Evolutionary conservation across 2,888 invertebrate genomes (phyloP).

Genomic region (Lepetodrilus schrolli): DNA sequence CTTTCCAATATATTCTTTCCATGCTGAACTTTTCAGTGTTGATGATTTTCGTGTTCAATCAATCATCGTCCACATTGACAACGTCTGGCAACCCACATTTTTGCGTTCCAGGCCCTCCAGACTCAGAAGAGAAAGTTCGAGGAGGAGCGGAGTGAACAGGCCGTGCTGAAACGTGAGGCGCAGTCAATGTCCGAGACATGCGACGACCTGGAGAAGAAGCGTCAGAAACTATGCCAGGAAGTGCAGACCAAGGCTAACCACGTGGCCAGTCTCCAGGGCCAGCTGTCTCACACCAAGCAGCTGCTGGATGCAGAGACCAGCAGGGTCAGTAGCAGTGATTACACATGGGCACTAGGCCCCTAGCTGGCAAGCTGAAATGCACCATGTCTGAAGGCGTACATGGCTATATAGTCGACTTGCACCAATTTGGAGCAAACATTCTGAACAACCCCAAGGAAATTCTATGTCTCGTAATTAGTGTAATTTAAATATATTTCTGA

Average conservation of each 20-base stretch:
- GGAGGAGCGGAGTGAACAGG: slow-evolving; percentile 58
- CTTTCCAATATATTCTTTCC: background rate
- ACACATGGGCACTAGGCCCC: too few species aligned
- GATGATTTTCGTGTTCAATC: background rate
- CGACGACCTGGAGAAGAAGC: slow-evolving; percentile 60
- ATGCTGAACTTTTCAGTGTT: background rate
- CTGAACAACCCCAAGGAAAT: too few species aligned
- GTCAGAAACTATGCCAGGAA: slow-evolving; percentile 61
- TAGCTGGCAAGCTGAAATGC: too few species aligned
- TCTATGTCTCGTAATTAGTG: too few species aligned
- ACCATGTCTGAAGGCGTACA: too few species aligned
- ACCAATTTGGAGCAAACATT: too few species aligned
- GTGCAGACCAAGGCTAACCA: slow-evolving; percentile 61
- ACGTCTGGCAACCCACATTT: too few species aligned
- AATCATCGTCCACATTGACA: too few species aligned
- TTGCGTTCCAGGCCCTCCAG: slow-evolving; percentile 59
- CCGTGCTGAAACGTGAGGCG: slow-evolving; percentile 58
- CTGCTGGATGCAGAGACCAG: slow-evolving; percentile 50
- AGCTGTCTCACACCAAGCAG: slow-evolving; percentile 56
- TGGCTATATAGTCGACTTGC: too few species aligned
- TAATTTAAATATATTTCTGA: too few species aligned
- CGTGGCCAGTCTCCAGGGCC: slow-evolving; percentile 56
- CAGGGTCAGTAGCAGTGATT: too few species aligned
- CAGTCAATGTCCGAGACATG: slow-evolving; percentile 62
- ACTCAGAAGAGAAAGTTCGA: slow-evolving; percentile 65